Conservation (phyloP, 2,797 vertebrate species). For the Zalophus californianus region DNA sequence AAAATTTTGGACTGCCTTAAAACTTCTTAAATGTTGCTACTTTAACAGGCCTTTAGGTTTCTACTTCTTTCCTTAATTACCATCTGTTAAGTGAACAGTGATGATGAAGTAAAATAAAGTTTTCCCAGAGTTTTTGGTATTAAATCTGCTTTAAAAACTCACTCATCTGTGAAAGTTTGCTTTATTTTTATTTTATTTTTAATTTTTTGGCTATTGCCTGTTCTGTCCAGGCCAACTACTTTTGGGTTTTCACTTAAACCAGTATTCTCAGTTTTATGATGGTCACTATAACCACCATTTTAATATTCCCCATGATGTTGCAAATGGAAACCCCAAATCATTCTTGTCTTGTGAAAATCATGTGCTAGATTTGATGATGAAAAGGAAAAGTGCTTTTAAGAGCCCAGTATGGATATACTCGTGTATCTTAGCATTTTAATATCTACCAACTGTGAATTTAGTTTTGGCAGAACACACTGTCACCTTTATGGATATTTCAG, state of each 20-base stretch:
- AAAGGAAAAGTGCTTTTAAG: constrained; percentile 27
- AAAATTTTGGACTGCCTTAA: constrained; percentile 53
- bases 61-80: constrained; percentile 65
- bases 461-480: background rate
- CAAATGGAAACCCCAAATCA: constrained; percentile 45
- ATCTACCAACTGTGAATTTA: background rate
- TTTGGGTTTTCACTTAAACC: background rate
- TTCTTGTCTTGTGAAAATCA: constrained; percentile 30
- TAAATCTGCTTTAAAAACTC: constrained; percentile 38
- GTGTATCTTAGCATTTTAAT: constrained; percentile 15
- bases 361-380: background rate
- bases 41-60: constrained; percentile 56
- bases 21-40: constrained; percentile 55
- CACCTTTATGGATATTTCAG: background rate
- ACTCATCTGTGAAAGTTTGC: background rate
- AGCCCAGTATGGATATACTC: background rate
- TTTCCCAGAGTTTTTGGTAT: background rate
- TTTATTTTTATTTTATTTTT: constrained; percentile 16
- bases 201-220: background rate
- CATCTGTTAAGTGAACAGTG: constrained; percentile 72
- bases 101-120: constrained; percentile 55
- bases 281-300: background rate
- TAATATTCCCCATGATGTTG: background rate
- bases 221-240: background rate
- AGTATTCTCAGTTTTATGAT: constrained; percentile 15